Percentiles rank a stretch among this genome's conserved stretches.
These are phyloP conservation scores for Archocentrus centrarchus DNA, from an alignment of 2,113 vertebrate genomes.

Conservation along the genomic window DNA sequence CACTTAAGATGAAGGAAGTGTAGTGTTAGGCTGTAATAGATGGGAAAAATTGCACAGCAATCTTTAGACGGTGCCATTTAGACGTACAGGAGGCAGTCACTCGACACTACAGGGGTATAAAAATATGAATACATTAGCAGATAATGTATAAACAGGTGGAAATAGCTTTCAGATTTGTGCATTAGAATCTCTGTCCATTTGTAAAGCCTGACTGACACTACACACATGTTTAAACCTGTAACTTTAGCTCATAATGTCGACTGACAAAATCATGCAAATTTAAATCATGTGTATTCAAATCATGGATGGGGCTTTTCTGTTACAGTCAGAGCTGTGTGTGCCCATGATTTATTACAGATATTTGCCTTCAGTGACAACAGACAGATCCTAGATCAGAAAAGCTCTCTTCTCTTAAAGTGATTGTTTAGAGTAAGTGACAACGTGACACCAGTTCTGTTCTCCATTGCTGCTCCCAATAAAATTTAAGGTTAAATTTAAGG, in stretches of 20 bases:
- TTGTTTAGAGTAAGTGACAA: too few relatives aligned
- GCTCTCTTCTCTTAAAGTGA: too few relatives aligned
- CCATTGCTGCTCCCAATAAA: too few relatives aligned
- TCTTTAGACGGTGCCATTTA: neutral
- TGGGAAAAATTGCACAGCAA: neutral
- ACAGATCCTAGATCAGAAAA: neutral
- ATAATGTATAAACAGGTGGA: neutral
- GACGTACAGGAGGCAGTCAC: too few relatives aligned
- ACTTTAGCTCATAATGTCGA: neutral
- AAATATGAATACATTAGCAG: conserved; percentile 7
- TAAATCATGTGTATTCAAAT: too few relatives aligned
- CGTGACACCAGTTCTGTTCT: too few relatives aligned
- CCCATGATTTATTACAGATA: neutral
- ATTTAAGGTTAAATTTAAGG: neutral
- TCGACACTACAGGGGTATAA: neutral
- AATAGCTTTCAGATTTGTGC: neutral
- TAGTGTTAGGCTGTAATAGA: neutral
- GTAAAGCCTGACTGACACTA: neutral
- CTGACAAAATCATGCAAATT: neutral
- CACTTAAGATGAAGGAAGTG: conserved; percentile 1
- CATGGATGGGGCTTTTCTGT: neutral
- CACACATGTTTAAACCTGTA: neutral
- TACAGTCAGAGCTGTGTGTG: neutral
- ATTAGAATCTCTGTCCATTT: neutral
- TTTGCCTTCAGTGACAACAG: neutral